A percentile compares a stretch with the other conserved stretches of the same genome.
phyloP scores from a whole-genome alignment of 1,140 invertebrate species.

The Pachyrhynchus sulphureomaculatus region DNA sequence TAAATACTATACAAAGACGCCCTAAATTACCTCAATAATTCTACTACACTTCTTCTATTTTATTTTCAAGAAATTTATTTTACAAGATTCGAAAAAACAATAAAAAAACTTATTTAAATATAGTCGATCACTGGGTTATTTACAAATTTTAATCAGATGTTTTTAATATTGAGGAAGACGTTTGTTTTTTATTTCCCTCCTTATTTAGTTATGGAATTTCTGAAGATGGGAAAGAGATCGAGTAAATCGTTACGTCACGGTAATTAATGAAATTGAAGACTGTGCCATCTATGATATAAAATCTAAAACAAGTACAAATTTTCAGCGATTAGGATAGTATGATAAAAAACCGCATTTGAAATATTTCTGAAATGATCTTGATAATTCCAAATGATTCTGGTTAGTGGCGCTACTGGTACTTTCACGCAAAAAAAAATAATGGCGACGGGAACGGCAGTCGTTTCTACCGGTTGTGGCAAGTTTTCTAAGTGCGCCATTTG shows the following conservation, averaged over 20 bases:
- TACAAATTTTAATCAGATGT: constrained; percentile 31
- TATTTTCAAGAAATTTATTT: not conserved
- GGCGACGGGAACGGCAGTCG: no score
- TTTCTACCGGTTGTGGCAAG: no score
- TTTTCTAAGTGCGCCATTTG: no score
- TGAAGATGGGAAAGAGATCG: not conserved
- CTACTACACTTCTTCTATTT: not conserved
- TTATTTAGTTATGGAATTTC: not conserved
- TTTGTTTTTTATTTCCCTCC: constrained; percentile 17
- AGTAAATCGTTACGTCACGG: constrained; percentile 8
- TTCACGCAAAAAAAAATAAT: no score
- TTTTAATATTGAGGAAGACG: constrained; percentile 22
- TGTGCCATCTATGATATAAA: not conserved
- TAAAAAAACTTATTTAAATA: not conserved
- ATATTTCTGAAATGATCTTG: no score
- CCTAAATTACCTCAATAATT: not conserved
- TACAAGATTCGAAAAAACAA: not conserved
- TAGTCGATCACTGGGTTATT: constrained; percentile 8
- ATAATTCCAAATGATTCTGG: no score
- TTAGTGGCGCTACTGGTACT: no score
- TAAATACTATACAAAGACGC: constrained; percentile 1
- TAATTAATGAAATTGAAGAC: not conserved
- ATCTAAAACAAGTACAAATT: no score
- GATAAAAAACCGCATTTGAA: no score
- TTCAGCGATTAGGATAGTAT: no score